Evolutionary conservation across 2,888 invertebrate genomes (phyloP).

Genomic region (Rhingia campestris): DNA sequence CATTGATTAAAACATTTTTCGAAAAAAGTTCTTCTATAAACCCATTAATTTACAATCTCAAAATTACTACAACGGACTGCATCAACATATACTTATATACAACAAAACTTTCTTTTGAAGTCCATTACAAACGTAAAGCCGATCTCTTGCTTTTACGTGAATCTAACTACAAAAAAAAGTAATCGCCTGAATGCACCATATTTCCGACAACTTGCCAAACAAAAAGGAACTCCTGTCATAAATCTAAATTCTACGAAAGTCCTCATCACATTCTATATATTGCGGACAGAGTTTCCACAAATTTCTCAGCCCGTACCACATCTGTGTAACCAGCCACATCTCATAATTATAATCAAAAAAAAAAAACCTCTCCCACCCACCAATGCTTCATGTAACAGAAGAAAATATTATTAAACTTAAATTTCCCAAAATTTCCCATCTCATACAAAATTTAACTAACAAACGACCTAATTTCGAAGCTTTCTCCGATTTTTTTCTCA

Average conservation of each 20-base stretch:
- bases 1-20: too few species aligned
- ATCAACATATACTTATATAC: too few species aligned
- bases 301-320: neutral
- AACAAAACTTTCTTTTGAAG: too few species aligned
- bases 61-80: too few species aligned
- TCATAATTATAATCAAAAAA: neutral
- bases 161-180: too few species aligned
- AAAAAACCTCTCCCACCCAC: neutral
- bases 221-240: neutral
- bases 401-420: conserved; percentile 16
- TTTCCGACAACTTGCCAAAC: too few species aligned
- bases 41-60: too few species aligned
- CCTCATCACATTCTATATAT: neutral
- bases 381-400: neutral
- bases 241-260: neutral
- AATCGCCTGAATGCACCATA: too few species aligned
- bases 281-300: neutral
- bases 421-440: conserved; percentile 7
- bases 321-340: neutral
- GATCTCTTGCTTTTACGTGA: too few species aligned
- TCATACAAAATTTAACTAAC: conserved; percentile 36
- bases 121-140: too few species aligned
- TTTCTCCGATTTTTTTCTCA: conserved; percentile 13
- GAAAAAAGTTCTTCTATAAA: too few species aligned
- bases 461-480: conserved; percentile 50